Base-by-base conservation (phyloP, 2,797 vertebrate genomes). In the Gallirallus australis region DNA sequence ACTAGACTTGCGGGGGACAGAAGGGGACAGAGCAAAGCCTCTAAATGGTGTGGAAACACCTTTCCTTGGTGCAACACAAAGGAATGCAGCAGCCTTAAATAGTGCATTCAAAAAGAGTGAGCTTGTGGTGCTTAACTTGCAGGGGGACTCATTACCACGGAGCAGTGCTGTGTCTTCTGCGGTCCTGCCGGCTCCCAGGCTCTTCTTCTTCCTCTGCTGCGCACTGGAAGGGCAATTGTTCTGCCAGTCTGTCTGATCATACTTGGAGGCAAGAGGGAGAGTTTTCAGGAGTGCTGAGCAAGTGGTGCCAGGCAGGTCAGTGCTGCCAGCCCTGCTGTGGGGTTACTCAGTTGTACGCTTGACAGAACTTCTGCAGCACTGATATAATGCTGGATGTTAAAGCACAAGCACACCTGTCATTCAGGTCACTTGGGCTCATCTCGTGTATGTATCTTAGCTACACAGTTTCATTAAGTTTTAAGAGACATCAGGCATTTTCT, bases 221-320 rank as follows among this genome's bases (percentile, higher is more conserved):
- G 8, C 0, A 1, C 70, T 6, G 57, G 2, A 6, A 16, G 40
- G n/a, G 33, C 56, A 56, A n/a, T 7, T 69, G 3, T 15, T 1
- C 77, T 7, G 7, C 9, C 40, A 0, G 12, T 2, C 23, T 9
- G 48, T 18, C 30, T 3, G 3, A 0, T 5, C 18, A 0, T 1
- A 4, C 25, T 12, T 37, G 0, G 25, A 16, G 40, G 39, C 27
- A 10, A 11, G 30, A 60, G 56, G 19, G 40, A 48, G 31, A 12
- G 12, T n/a, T 35, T 33, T 33, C 35, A 24, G 80, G 47, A 33
- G 59, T 2, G n/a, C 66, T 19, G 57, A 84, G 54, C 80, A 13
- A 48, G 54, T 1, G 27, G 5, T 9, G 76, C 35, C 5, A 6
- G 56, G 64, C 4, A 6, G 27, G 40, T 5, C 10, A 15, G 20